Evolutionary conservation across 2,888 invertebrate genomes (phyloP).

Genomic region (Scrobipalpa costella): DNA sequence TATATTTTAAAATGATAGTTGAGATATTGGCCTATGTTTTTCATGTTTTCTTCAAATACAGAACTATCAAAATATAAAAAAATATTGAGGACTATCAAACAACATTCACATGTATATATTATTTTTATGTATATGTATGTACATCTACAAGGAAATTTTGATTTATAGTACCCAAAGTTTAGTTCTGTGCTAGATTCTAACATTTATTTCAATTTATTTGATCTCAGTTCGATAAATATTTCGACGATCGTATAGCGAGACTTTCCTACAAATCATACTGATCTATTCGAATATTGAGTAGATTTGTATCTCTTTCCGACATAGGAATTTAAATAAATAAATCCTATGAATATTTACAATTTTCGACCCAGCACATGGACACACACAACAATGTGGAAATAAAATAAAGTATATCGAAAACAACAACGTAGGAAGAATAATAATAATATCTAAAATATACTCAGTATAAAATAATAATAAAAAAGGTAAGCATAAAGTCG

Average conservation of each 20-base stretch:
- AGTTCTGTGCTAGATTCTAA: conserved; percentile 74
- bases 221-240: conserved; percentile 65
- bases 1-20: conserved; percentile 69
- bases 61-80: conserved; percentile 83
- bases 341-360: conserved; percentile 76
- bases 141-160: conserved; percentile 78
- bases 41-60: conserved; percentile 74
- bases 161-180: conserved; percentile 71
- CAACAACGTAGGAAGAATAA: conserved; percentile 55
- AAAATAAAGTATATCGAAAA: conserved; percentile 69
- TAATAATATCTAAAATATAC: conserved; percentile 42
- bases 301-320: conserved; percentile 57
- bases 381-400: conserved; percentile 70
- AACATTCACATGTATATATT: conserved; percentile 79
- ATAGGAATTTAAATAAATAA: conserved; percentile 70
- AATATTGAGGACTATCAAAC: conserved; percentile 81
- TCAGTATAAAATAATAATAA: conserved; percentile 48
- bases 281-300: conserved; percentile 56
- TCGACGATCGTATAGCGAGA: conserved; percentile 60
- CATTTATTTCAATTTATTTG: conserved; percentile 61
- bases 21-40: conserved; percentile 77
- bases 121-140: conserved; percentile 74
- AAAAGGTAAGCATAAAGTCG: conserved; percentile 54
- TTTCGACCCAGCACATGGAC: conserved; percentile 78
- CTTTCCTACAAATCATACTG: conserved; percentile 58